These are phyloP conservation scores for Hipposideros larvatus DNA, from an alignment of 2,797 vertebrate species.

Conservation along the genomic window DNA sequence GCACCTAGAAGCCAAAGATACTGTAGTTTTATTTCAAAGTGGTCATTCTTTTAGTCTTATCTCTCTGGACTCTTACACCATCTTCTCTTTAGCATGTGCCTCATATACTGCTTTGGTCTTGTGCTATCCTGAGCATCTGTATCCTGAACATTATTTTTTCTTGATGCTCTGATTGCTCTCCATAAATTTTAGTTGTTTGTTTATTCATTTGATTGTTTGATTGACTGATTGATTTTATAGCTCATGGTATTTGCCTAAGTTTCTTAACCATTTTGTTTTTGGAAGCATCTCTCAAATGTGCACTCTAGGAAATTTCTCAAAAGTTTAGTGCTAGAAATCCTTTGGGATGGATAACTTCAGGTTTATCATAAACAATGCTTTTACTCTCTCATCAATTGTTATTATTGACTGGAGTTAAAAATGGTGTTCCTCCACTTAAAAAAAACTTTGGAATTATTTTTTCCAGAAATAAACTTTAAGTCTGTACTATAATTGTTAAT, in stretches of 20 bases:
- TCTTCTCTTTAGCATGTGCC: neutral
- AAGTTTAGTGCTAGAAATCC: conserved; percentile 10
- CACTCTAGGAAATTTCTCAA: neutral
- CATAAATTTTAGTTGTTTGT: neutral
- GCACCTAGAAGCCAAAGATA: neutral
- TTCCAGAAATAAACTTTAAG: conserved; percentile 55
- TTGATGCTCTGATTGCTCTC: neutral
- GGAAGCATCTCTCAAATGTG: neutral
- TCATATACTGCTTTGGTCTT: neutral
- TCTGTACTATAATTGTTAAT: conserved; percentile 1
- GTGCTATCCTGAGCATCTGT: neutral
- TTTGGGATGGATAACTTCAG: neutral
- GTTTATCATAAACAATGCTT: conserved; percentile 30
- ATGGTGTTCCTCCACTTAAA: neutral
- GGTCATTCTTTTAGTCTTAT: neutral
- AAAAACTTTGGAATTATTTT: conserved; percentile 6
- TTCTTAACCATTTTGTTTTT: neutral
- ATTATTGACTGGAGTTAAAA: neutral
- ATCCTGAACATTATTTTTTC: neutral
- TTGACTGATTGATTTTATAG: neutral
- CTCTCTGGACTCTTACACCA: neutral
- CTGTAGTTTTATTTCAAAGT: neutral
- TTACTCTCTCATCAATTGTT: neutral
- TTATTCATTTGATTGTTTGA: neutral
- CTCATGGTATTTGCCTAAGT: too few species aligned